A percentile compares a stretch with the other conserved stretches of the same genome.
phyloP scores from a whole-genome alignment of 2,797 vertebrate species.

The Platyrinchus mystaceus region DNA sequence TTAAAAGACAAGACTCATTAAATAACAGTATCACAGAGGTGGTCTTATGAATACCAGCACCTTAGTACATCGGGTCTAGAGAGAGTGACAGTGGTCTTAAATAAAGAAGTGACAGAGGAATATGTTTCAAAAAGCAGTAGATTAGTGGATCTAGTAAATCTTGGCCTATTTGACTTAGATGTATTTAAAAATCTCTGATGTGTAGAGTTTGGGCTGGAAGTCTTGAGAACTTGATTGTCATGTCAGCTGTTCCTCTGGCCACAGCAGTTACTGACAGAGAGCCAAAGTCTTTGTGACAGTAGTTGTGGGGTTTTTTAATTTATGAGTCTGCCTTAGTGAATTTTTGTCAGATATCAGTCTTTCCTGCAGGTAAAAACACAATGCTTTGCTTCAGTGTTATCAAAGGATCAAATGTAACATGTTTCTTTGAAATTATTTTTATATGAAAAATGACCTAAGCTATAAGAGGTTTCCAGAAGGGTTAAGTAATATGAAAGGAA shows the following conservation, averaged over 20 bases:
- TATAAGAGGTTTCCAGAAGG: background rate
- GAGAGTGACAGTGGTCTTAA: background rate
- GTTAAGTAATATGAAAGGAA: background rate
- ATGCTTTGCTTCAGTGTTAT: background rate
- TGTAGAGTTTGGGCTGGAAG: background rate
- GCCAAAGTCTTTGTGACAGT: background rate
- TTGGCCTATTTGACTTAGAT: background rate
- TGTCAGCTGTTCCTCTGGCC: background rate
- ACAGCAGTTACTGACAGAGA: background rate
- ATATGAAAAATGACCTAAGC: background rate
- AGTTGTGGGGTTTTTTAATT: rapidly evolving
- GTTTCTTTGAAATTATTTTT: background rate
- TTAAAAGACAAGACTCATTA: background rate
- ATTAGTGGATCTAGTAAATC: background rate
- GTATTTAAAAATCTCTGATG: background rate
- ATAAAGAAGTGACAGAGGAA: background rate
- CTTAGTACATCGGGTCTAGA: background rate
- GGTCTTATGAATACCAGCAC: background rate
- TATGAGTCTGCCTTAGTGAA: background rate
- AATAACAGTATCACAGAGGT: background rate
- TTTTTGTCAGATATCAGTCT: background rate
- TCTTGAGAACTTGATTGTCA: background rate
- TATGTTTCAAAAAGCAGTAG: background rate
- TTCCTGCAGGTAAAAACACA: background rate
- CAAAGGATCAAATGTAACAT: background rate